Percentiles rank a stretch among this genome's conserved stretches.
phyloP scores from a whole-genome alignment of 2,888 invertebrate genomes.

The Trypoxylon attenuatum region DNA sequence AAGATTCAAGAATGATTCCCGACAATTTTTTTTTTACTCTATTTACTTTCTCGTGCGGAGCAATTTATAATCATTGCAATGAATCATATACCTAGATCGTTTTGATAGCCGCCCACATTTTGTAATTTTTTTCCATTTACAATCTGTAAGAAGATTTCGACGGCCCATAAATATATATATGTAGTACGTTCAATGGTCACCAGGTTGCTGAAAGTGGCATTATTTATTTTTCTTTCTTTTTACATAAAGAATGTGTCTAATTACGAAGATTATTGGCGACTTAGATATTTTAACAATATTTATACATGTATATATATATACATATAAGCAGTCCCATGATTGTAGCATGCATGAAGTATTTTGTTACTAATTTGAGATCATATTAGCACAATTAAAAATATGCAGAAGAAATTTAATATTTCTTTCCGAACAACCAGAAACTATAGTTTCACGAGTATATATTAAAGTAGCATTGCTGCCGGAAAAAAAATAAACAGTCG shows the following conservation, averaged over 20 bases:
- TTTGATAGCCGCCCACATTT: no score
- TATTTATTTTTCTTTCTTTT: no score
- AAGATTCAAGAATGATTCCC: no score
- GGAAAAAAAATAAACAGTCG: not conserved
- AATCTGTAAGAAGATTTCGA: no score
- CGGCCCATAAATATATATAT: no score
- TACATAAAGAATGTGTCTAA: not conserved
- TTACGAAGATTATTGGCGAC: not conserved
- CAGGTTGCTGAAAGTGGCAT: no score
- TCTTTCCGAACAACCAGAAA: not conserved
- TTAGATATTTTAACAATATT: not conserved
- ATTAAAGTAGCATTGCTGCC: not conserved
- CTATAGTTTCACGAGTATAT: not conserved
- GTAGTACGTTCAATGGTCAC: no score
- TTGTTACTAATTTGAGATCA: not conserved
- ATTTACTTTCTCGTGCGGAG: no score
- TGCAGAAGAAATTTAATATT: not conserved
- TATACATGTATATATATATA: not conserved
- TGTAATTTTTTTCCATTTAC: no score
- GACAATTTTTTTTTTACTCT: no score
- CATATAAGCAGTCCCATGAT: not conserved
- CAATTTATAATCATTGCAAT: no score
- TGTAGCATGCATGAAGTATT: not conserved
- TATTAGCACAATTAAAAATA: not conserved
- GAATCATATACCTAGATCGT: no score